These are phyloP conservation scores for Parapristionchus giblindavisi DNA, from an alignment of 2,888 invertebrate species.

Conservation along the genomic window DNA sequence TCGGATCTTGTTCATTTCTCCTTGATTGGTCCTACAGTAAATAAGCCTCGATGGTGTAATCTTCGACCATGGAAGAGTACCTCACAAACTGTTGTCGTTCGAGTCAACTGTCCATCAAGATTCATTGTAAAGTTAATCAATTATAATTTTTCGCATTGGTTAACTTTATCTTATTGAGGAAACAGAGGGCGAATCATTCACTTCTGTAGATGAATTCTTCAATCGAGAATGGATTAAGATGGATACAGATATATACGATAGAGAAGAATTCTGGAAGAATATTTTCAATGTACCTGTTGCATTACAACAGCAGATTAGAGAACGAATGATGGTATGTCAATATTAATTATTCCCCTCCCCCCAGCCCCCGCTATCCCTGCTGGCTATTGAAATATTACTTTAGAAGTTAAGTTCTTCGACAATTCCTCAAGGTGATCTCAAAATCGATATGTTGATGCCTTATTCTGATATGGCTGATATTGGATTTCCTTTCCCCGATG, in stretches of 20 bases:
- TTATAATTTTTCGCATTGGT: background rate
- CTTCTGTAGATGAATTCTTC: conserved; percentile 55
- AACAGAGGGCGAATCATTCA: conserved; percentile 44
- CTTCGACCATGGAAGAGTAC: conserved; percentile 42
- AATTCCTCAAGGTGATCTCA: conserved; percentile 8
- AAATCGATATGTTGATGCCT: conserved; percentile 27
- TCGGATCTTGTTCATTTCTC: conserved; percentile 47
- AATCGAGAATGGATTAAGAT: conserved; percentile 50
- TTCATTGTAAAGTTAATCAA: conserved; percentile 52
- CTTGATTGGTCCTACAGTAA: conserved; percentile 45
- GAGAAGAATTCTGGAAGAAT: conserved; percentile 55
- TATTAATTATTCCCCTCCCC: background rate
- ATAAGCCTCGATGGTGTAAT: conserved; percentile 49
- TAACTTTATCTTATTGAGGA: conserved; percentile 45
- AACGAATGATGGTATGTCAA: conserved; percentile 41
- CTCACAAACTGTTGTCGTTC: conserved; percentile 55
- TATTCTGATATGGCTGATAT: conserved; percentile 36
- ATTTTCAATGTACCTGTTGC: conserved; percentile 51
- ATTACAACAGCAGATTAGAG: conserved; percentile 51
- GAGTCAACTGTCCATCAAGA: conserved; percentile 54
- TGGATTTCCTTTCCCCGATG: conserved; percentile 38
- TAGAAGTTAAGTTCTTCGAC: conserved; percentile 1
- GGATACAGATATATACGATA: conserved; percentile 40
- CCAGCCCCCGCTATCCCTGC: too few species aligned
- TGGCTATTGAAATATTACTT: background rate